Evolutionary conservation across 1,140 invertebrate species (phyloP).

Genomic region (Diachasma alloeum): DNA sequence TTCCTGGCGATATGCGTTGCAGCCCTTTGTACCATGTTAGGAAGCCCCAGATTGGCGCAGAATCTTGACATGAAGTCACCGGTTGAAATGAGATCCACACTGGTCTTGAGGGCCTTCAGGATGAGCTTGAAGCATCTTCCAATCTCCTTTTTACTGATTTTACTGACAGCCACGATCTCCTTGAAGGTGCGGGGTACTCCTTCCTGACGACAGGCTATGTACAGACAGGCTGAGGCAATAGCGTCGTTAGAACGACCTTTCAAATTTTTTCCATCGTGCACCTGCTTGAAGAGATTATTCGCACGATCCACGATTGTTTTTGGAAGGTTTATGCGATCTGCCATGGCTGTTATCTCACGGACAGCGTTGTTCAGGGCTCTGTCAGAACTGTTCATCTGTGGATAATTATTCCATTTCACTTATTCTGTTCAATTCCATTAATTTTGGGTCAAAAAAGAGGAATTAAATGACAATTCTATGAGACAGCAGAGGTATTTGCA

Average conservation of each 20-base stretch:
- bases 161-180: slow-evolving; percentile 98
- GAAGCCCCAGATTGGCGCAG: slow-evolving; percentile 85
- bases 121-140: slow-evolving; percentile 96
- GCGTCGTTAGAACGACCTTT: slow-evolving; percentile 96
- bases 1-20: slow-evolving; percentile 97
- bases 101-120: slow-evolving; percentile 91
- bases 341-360: slow-evolving; percentile 96
- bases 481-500: too few relatives aligned
- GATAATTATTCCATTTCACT: slow-evolving; percentile 25
- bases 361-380: slow-evolving; percentile 95
- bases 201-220: slow-evolving; percentile 98
- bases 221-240: slow-evolving; percentile 97
- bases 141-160: slow-evolving; percentile 99
- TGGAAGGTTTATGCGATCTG: slow-evolving; percentile 95
- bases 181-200: slow-evolving; percentile 99
- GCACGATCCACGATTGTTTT: slow-evolving; percentile 95
- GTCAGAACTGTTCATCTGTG: slow-evolving; percentile 88
- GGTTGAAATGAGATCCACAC: slow-evolving; percentile 97
- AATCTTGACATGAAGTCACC: slow-evolving; percentile 98
- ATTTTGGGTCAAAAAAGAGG: too few relatives aligned
- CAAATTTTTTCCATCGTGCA: slow-evolving; percentile 95
- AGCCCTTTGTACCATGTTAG: slow-evolving; percentile 91
- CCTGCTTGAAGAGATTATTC: slow-evolving; percentile 97
- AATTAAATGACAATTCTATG: too few relatives aligned
- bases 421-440: neutral